phyloP scores from a whole-genome alignment of 2,888 invertebrate genomes.

The Diaperis boleti region DNA sequence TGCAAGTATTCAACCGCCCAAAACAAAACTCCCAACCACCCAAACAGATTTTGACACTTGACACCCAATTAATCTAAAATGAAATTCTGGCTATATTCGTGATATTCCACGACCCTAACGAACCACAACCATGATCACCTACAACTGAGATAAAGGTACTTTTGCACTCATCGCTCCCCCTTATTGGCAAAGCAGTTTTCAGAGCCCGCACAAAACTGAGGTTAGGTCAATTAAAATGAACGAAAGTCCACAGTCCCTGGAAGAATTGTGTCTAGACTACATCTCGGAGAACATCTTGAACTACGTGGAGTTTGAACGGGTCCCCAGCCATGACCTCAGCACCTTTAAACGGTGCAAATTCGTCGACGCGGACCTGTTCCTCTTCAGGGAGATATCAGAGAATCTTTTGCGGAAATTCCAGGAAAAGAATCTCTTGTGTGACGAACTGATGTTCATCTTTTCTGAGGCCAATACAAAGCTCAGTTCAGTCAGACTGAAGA shows the following conservation, averaged over 20 bases:
- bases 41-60: not conserved
- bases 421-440: constrained; percentile 71
- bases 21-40: not conserved
- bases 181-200: not conserved
- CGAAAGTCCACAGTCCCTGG: constrained; percentile 73
- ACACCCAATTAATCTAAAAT: constrained; percentile 13
- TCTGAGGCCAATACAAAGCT: constrained; percentile 72
- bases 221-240: constrained; percentile 69
- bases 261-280: constrained; percentile 74
- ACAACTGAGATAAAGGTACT: constrained; percentile 7
- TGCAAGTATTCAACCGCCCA: not conserved
- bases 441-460: constrained; percentile 73
- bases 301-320: constrained; percentile 47
- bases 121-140: constrained; percentile 8
- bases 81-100: constrained; percentile 19
- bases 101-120: constrained; percentile 1
- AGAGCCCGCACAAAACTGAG: constrained; percentile 22
- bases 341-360: constrained; percentile 61
- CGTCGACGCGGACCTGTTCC: constrained; percentile 70
- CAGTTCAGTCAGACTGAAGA: constrained; percentile 71
- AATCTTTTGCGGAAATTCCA: constrained; percentile 69
- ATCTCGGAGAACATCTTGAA: constrained; percentile 74
- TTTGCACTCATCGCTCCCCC: not conserved
- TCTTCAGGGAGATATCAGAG: constrained; percentile 72
- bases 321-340: not conserved